Conservation (phyloP, 2,888 invertebrate species). For the Xestia ashworthii region DNA sequence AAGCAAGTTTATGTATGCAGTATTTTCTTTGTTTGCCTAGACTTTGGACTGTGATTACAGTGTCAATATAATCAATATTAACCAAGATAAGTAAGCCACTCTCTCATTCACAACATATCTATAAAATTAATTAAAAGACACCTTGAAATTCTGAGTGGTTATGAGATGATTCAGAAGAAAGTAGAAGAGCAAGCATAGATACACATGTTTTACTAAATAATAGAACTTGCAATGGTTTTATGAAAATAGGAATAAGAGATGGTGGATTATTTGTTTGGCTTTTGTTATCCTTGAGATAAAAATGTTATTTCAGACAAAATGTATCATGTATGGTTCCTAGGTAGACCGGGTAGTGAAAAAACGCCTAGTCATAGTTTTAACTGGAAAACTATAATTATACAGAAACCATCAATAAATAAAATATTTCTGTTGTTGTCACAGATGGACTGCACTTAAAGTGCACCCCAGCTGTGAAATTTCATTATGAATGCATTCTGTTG, state of each 20-base stretch:
- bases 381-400: background rate
- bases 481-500: background rate
- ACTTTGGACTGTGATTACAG: constrained; percentile 61
- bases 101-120: constrained; percentile 5
- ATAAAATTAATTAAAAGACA: background rate
- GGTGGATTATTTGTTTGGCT: background rate
- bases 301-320: background rate
- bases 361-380: background rate
- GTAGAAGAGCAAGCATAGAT: background rate
- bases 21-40: constrained; percentile 38
- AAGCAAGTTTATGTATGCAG: background rate
- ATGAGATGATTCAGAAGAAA: background rate
- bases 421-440: background rate
- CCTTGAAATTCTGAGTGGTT: background rate
- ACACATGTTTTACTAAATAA: background rate
- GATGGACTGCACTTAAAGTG: background rate
- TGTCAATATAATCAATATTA: constrained; percentile 52
- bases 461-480: background rate
- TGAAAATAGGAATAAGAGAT: background rate
- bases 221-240: background rate
- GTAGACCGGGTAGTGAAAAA: background rate
- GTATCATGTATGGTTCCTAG: background rate
- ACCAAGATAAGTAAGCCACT: constrained; percentile 54
- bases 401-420: background rate
- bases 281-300: background rate